These are phyloP conservation scores for Caenorhabditis imperialis DNA, from an alignment of 2,888 invertebrate species.

Conservation along the genomic window DNA sequence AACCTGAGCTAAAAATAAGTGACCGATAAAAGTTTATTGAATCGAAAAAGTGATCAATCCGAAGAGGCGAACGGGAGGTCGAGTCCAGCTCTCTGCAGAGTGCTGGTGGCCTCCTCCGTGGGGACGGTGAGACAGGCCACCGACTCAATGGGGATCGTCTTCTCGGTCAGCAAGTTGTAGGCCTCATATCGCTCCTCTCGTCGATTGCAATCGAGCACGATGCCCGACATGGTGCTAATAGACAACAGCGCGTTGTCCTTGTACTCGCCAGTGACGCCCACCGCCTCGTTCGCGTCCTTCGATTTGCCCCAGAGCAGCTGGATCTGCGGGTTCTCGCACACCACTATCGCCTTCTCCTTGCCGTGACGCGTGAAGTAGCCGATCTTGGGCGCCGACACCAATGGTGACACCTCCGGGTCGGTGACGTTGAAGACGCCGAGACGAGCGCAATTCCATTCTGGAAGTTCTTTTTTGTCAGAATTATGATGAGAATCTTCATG, in stretches of 20 bases:
- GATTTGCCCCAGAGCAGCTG: slow-evolving; percentile 31
- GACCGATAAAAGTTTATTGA: too few relatives aligned
- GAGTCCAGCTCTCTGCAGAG: too few relatives aligned
- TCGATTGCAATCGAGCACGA: slow-evolving; percentile 22
- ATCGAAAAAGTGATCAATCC: too few relatives aligned
- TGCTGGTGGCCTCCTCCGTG: neutral
- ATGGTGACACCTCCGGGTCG: neutral
- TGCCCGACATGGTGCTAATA: slow-evolving; percentile 27
- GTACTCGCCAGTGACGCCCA: neutral
- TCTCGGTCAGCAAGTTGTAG: slow-evolving; percentile 20
- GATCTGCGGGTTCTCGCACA: slow-evolving; percentile 29
- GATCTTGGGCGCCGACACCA: slow-evolving; percentile 31
- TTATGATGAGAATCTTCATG: too few relatives aligned
- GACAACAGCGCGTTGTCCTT: slow-evolving; percentile 30
- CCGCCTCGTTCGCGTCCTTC: neutral
- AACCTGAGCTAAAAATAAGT: too few relatives aligned
- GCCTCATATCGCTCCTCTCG: slow-evolving; percentile 22
- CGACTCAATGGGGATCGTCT: slow-evolving; percentile 19
- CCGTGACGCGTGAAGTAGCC: slow-evolving; percentile 40
- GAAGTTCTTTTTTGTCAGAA: neutral
- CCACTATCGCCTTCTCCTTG: slow-evolving; percentile 29
- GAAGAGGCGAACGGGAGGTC: too few relatives aligned
- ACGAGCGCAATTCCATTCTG: slow-evolving; percentile 32
- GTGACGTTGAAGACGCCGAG: slow-evolving; percentile 24
- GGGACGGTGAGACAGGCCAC: slow-evolving; percentile 12